Conservation (phyloP, 2,888 invertebrate species). For the Isoperla grammatica region DNA sequence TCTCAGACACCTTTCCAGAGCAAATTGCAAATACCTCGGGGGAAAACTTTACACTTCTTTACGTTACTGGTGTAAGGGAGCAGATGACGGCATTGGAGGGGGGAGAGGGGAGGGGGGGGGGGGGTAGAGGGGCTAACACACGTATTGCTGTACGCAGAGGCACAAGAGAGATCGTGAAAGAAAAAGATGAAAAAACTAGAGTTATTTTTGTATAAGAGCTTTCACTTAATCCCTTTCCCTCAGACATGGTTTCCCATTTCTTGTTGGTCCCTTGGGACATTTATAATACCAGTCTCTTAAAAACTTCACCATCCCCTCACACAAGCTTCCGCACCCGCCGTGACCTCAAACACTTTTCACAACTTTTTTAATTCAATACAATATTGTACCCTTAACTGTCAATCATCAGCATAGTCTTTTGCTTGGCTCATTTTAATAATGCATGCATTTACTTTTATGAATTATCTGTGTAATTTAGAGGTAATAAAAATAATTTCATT, state of each 20-base stretch:
- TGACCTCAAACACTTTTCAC: no score
- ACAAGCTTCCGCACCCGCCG: no score
- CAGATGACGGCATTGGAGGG: not conserved
- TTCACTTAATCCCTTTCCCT: slow-evolving; percentile 25
- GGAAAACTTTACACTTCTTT: slow-evolving; percentile 20
- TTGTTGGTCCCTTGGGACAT: slow-evolving; percentile 21
- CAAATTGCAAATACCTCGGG: slow-evolving; percentile 14
- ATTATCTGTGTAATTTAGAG: no score
- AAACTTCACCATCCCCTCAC: not conserved
- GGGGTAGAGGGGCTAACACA: not conserved
- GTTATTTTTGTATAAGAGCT: slow-evolving; percentile 20
- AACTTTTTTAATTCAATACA: no score
- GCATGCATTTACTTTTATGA: no score
- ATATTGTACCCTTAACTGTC: no score
- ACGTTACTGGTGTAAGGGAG: slow-evolving; percentile 12
- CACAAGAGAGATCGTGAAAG: not conserved
- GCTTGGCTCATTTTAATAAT: no score
- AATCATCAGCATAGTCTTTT: no score
- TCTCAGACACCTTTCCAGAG: slow-evolving; percentile 13
- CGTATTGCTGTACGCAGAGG: not conserved
- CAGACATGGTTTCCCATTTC: slow-evolving; percentile 14
- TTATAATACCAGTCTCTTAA: slow-evolving; percentile 21
- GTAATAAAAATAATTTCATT: no score
- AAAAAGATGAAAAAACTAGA: not conserved
- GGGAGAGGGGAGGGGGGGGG: not conserved